Evolutionary conservation across 2,113 vertebrate species (phyloP), one percentile per base, ranked within the genome.

Genomic region (Tragelaphus buxtoni): DNA sequence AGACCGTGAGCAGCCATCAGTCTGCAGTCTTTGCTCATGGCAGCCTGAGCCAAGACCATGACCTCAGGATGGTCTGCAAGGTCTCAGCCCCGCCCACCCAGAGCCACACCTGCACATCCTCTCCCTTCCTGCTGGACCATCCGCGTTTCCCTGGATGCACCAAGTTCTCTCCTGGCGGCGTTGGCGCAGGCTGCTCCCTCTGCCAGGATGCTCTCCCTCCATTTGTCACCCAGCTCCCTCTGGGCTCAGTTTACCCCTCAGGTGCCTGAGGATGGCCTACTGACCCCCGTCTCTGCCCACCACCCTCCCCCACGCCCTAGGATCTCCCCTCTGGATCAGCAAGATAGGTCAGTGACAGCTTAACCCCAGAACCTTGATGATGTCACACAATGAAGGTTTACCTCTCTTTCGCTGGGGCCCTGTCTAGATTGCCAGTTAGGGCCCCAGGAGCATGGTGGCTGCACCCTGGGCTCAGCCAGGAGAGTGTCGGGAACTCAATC

Each of bases 61-160:
- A 61, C n/a, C 18, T n/a, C 3, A 2, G 26, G 14, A 13, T 0
- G 26, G 10, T 1, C 6, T 8, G 24, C 18, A 2, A 32, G 39
- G 24, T 51, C 56, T 5, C 18, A 8, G 2, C 4, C 2, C n/a
- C 11, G 24, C 16, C 14, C 1, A n/a, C 53, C 1, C 0, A 22
- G 14, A 69, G 49, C 12, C 9, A 26, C 14, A 30, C 28, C 35
- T 53, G 72, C 1, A 4, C 35, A 56, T 14, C 53, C 3, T 1
- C 2, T 30, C 18, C 28, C 2, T 42, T 30, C 35, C 14, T 2
- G 11, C 32, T 2, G 61, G 61, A 20, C 4, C 0, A 1, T 30
- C 55, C 28, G 35, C 5, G 0, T 9, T 5, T 26, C 20, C 47
- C 18, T 26, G 12, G 24, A 28, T 7, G 35, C 0, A 1, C 53